Evolutionary conservation across 2,797 vertebrate genomes (phyloP), one percentile per base, ranked within the genome.

Genomic region (Pipistrellus nathusii): DNA sequence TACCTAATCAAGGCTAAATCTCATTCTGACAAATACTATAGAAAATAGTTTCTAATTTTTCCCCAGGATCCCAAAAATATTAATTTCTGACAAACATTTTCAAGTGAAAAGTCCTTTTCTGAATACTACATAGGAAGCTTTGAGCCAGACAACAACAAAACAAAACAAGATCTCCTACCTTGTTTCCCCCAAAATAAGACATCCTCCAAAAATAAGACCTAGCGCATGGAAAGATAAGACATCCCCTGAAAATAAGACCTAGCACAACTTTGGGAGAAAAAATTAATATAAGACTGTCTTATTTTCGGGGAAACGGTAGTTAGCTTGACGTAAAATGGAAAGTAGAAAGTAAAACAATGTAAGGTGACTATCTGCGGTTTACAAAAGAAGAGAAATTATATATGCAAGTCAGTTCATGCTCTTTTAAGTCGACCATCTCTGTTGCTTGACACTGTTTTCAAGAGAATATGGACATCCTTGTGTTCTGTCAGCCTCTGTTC

Each of bases 21-120:
- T 73, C 86, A 87, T n/a, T 94, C n/a, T 80, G 82, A 90, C 78
- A 92, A 90, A 68, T 69, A 53, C 57, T 90, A 8, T 27, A 82
- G 68, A 83, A 85, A 93, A 94, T n/a, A 62, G 11, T 85, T 86
- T 41, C 44, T 77, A 11, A 30, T 72, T 72, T 84, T 84, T 11
- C 12, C 51, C 9, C 44, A 89, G 27, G 21, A 71, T 44, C 69
- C 41, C 62, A 66, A 66, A 77, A 93, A 75, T 87, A 85, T 72
- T 85, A 73, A 91, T 83, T 89, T 93, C 73, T 92, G 46, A 90
- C 32, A 66, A 77, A 94, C 8, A 66, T 73, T 84, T 80, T 78
- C 17, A 53, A 32, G 38, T 85, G 30, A 51, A 85, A 93, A 85
- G 5, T 46, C n/a, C 41, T 93, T 75, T 62, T 18, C 35, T 53